These are phyloP conservation scores for Phyllopteryx taeniolatus DNA, from an alignment of 2,113 vertebrate genomes.

Conservation along the genomic window DNA sequence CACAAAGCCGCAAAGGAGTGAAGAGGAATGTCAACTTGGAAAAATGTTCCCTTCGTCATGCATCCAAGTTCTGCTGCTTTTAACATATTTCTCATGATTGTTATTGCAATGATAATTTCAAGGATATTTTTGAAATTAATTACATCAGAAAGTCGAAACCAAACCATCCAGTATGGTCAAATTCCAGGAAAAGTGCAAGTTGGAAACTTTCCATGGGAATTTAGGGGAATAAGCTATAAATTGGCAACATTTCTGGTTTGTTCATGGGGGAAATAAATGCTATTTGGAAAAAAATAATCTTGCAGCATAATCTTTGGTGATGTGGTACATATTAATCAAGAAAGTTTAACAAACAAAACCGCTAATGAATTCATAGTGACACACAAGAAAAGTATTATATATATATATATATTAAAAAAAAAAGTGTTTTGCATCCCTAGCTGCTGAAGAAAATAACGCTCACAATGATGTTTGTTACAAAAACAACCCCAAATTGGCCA, in stretches of 20 bases:
- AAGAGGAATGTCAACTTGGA: conserved; percentile 4
- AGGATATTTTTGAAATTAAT: conserved; percentile 9
- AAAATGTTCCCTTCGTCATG: neutral
- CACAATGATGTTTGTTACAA: no score
- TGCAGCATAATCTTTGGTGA: neutral
- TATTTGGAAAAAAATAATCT: neutral
- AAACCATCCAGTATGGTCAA: neutral
- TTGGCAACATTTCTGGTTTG: neutral
- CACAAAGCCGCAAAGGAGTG: neutral
- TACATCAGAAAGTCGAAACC: neutral
- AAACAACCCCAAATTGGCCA: no score
- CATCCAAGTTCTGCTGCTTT: neutral
- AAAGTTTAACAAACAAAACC: neutral
- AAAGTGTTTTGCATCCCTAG: neutral
- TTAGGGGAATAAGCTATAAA: neutral
- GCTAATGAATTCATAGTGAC: no score
- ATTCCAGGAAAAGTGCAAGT: neutral
- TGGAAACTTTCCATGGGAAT: neutral
- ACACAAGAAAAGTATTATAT: no score
- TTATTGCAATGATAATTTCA: neutral
- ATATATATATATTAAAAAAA: no score
- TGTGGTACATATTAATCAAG: neutral
- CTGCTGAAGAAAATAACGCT: no score
- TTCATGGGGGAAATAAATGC: neutral
- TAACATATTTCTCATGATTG: neutral